A percentile compares a stretch with the other conserved stretches of the same genome.
phyloP scores from a whole-genome alignment of 2,797 vertebrate species.

The Chaunax sp. region DNA sequence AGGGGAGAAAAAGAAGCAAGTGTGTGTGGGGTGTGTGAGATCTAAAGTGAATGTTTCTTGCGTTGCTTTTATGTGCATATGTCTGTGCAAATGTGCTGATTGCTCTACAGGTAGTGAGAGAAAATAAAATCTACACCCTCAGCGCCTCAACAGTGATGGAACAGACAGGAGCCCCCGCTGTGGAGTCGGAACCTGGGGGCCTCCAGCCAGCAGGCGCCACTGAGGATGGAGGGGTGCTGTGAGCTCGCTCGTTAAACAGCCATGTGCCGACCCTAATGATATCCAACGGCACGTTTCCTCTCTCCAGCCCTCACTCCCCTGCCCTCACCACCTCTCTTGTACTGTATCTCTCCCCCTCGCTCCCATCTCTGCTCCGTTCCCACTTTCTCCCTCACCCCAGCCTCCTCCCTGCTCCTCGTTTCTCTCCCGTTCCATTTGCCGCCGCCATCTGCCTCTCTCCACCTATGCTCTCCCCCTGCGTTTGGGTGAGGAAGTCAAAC shows the following conservation, averaged over 20 bases:
- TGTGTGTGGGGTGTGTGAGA: slow-evolving; percentile 4
- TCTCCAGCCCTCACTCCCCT: slow-evolving; percentile 16
- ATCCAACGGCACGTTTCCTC: slow-evolving; percentile 58
- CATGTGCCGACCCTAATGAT: slow-evolving; percentile 73
- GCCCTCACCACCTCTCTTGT: background rate
- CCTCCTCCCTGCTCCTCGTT: slow-evolving; percentile 12
- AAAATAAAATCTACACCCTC: slow-evolving; percentile 42
- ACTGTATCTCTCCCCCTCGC: background rate
- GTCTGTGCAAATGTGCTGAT: slow-evolving; percentile 42
- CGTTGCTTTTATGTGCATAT: slow-evolving; percentile 13
- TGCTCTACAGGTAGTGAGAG: slow-evolving; percentile 57
- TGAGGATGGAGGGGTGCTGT: slow-evolving; percentile 74
- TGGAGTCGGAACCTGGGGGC: slow-evolving; percentile 55
- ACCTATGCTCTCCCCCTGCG: background rate
- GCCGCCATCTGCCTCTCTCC: slow-evolving; percentile 41
- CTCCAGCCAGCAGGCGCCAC: slow-evolving; percentile 74
- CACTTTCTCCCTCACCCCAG: slow-evolving; percentile 16
- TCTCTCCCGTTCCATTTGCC: slow-evolving; percentile 7
- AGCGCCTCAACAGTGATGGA: slow-evolving; percentile 48
- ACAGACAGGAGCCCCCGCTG: slow-evolving; percentile 49
- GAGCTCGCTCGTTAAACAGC: slow-evolving; percentile 75
- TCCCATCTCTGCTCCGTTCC: slow-evolving; percentile 2
- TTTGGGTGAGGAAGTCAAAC: slow-evolving; percentile 47
- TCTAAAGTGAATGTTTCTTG: slow-evolving; percentile 9
- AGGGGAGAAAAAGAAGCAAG: background rate